Percentiles rank a stretch among this genome's conserved stretches.
Conservation (phyloP, 2,888 invertebrate species). For the Rhamnusium bicolor region DNA sequence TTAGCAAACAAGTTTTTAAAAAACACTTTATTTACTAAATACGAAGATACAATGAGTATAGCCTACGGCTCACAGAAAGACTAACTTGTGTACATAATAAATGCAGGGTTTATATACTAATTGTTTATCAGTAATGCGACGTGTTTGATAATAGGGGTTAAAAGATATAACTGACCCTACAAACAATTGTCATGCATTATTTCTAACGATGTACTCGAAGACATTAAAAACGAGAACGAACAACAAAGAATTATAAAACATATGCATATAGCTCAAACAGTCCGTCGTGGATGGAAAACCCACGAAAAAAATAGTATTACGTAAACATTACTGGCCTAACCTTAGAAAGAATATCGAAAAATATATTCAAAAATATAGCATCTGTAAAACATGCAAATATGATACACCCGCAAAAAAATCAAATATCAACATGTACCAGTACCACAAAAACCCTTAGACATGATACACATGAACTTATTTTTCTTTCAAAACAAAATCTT, state of each 20-base stretch:
- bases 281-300: conserved; percentile 22
- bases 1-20: no score
- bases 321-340: conserved; percentile 18
- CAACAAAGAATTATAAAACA: conserved; percentile 16
- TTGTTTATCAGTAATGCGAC: no score
- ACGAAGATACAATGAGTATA: no score
- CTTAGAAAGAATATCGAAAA: not conserved
- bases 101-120: no score
- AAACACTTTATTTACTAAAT: no score
- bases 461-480: conserved; percentile 30
- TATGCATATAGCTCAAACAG: conserved; percentile 24
- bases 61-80: no score
- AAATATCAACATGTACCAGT: conserved; percentile 26
- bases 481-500: conserved; percentile 24
- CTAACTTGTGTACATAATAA: no score
- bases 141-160: no score
- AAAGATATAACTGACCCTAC: no score
- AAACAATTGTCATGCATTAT: not conserved
- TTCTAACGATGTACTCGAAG: not conserved
- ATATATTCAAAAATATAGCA: not conserved
- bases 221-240: not conserved
- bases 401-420: conserved; percentile 15
- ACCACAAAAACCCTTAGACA: conserved; percentile 22
- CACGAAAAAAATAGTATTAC: not conserved
- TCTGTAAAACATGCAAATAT: conserved; percentile 17